Evolutionary conservation across 2,113 vertebrate species (phyloP).

Genomic region (Danionella cerebrum): DNA sequence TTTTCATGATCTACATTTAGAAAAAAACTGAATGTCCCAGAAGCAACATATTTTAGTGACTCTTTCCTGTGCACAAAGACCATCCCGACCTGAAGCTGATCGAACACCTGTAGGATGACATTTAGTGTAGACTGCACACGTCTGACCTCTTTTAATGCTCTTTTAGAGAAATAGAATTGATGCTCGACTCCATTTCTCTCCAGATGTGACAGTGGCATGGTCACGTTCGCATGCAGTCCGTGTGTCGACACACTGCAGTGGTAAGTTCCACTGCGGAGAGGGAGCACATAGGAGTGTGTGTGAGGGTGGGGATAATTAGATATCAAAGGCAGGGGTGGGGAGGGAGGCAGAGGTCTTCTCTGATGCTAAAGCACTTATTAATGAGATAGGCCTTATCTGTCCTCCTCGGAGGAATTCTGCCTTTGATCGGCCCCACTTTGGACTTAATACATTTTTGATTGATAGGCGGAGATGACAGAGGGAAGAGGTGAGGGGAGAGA

Average conservation of each 20-base stretch:
- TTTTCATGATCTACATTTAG: too few relatives aligned
- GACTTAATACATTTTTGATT: slow-evolving; percentile 79
- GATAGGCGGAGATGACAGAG: slow-evolving; percentile 72
- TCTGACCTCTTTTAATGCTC: too few relatives aligned
- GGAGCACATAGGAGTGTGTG: slow-evolving; percentile 13
- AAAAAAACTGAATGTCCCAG: too few relatives aligned
- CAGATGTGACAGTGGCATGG: not conserved
- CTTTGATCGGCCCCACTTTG: slow-evolving; percentile 72
- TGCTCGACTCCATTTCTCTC: too few relatives aligned
- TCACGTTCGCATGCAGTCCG: not conserved
- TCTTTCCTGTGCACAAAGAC: too few relatives aligned
- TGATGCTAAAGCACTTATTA: slow-evolving; percentile 75
- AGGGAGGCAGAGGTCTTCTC: slow-evolving; percentile 53
- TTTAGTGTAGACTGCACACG: too few relatives aligned
- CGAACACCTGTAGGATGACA: too few relatives aligned
- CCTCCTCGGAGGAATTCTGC: slow-evolving; percentile 75
- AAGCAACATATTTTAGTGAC: too few relatives aligned
- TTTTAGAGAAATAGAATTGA: too few relatives aligned
- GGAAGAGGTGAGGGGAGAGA: slow-evolving; percentile 46
- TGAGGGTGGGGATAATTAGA: slow-evolving; percentile 70
- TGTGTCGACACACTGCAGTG: slow-evolving; percentile 19
- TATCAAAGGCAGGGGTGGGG: slow-evolving; percentile 72
- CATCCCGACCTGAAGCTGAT: too few relatives aligned
- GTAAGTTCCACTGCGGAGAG: slow-evolving; percentile 30
- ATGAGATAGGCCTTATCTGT: slow-evolving; percentile 76